Evolutionary conservation across 2,113 vertebrate genomes (phyloP).

Genomic region (Mustela lutreola): DNA sequence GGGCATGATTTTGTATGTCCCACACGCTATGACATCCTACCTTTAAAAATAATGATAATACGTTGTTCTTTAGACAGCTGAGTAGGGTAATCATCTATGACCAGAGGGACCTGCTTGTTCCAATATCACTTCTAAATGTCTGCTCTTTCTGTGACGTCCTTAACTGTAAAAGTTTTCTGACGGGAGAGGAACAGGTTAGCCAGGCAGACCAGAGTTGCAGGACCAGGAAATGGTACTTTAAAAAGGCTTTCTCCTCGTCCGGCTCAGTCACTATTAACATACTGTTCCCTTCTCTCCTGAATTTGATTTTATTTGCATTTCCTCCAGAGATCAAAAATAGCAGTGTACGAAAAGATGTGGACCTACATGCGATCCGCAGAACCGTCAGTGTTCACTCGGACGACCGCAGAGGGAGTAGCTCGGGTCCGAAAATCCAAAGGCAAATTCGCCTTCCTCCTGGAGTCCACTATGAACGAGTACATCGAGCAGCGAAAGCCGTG

Average conservation of each 20-base stretch:
- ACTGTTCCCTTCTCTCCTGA: constrained; percentile 79
- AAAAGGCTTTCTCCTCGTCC: not conserved
- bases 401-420: constrained; percentile 97
- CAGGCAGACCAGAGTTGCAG: not conserved
- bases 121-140: not conserved
- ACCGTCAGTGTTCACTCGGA: constrained; percentile 98
- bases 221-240: not conserved
- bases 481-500: constrained; percentile 99
- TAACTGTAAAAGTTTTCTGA: not conserved
- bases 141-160: not conserved
- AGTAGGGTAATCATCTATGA: not conserved
- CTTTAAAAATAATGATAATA: not conserved
- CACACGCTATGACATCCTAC: not conserved
- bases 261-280: constrained; percentile 58
- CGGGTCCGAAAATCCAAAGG: constrained; percentile 99
- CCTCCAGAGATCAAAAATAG: constrained; percentile 99
- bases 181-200: not conserved
- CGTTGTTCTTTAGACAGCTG: not conserved
- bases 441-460: constrained; percentile 99
- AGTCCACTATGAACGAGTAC: constrained; percentile 99
- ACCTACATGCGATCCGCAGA: constrained; percentile 99
- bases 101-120: not conserved
- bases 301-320: constrained; percentile 87
- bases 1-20: not conserved
- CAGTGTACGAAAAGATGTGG: constrained; percentile 99